These are phyloP conservation scores for Pavo muticus DNA, from an alignment of 2,113 vertebrate species.

Conservation along the genomic window DNA sequence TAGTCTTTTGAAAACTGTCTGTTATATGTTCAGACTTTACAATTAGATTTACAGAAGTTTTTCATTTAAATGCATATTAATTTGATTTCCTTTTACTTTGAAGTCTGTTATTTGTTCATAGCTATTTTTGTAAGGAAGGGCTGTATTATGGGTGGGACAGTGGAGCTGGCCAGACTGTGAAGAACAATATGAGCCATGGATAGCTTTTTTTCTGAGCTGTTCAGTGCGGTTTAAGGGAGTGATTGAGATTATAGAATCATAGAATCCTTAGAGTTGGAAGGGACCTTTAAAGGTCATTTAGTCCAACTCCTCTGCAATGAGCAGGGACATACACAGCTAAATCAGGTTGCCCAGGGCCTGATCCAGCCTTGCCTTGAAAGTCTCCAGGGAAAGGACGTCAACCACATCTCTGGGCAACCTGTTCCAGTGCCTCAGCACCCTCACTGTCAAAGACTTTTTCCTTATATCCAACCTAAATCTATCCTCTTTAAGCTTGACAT, in stretches of 20 bases:
- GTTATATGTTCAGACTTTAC: neutral
- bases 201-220: neutral
- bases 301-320: no score
- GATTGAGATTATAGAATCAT: neutral
- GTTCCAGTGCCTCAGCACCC: no score
- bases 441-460: no score
- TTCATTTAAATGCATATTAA: neutral
- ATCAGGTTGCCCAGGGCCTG: no score
- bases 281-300: no score
- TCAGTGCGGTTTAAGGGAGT: neutral
- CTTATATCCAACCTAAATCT: no score
- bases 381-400: no score
- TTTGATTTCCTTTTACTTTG: neutral
- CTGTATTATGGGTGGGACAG: neutral
- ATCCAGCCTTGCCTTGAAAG: no score
- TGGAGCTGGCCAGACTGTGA: neutral
- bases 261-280: no score
- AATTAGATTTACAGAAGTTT: neutral
- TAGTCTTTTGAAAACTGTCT: neutral
- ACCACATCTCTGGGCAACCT: no score
- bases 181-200: neutral
- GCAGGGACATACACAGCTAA: no score
- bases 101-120: neutral
- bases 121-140: neutral
- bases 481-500: no score